phyloP scores from a whole-genome alignment of 2,797 vertebrate species.

The Falco biarmicus region DNA sequence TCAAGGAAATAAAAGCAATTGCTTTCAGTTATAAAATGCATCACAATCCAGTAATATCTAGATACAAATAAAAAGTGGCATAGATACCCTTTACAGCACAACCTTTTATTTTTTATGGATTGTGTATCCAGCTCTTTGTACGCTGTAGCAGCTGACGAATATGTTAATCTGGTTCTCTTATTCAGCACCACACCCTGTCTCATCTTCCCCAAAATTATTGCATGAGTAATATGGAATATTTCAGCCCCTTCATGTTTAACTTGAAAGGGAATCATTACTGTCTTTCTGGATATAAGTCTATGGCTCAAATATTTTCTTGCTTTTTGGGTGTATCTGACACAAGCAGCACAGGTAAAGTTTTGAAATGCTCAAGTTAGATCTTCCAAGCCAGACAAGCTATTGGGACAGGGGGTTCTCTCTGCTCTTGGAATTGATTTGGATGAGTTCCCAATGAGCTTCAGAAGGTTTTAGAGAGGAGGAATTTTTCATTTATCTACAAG shows the following conservation, averaged over 20 bases:
- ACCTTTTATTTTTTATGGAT: neutral
- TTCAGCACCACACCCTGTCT: neutral
- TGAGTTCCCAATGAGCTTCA: neutral
- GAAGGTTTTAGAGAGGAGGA: neutral
- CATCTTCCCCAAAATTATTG: neutral
- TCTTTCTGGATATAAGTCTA: neutral
- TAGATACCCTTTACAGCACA: neutral
- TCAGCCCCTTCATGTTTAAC: neutral
- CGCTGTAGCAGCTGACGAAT: neutral
- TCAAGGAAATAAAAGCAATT: neutral
- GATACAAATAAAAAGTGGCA: neutral
- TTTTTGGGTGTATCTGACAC: neutral
- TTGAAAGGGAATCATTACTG: neutral
- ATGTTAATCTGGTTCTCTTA: neutral
- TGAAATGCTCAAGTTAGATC: neutral
- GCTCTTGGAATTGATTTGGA: neutral
- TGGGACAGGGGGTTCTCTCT: neutral
- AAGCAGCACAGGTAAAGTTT: neutral
- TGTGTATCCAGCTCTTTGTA: neutral
- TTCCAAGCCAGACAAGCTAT: neutral
- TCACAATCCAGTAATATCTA: neutral
- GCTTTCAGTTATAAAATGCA: neutral
- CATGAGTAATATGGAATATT: neutral
- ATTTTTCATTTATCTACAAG: neutral
- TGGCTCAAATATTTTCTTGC: neutral